A percentile compares a stretch with the other conserved stretches of the same genome.
These are phyloP conservation scores for Sebastes steindachneri DNA, from an alignment of 2,797 vertebrate species.

Conservation along the genomic window DNA sequence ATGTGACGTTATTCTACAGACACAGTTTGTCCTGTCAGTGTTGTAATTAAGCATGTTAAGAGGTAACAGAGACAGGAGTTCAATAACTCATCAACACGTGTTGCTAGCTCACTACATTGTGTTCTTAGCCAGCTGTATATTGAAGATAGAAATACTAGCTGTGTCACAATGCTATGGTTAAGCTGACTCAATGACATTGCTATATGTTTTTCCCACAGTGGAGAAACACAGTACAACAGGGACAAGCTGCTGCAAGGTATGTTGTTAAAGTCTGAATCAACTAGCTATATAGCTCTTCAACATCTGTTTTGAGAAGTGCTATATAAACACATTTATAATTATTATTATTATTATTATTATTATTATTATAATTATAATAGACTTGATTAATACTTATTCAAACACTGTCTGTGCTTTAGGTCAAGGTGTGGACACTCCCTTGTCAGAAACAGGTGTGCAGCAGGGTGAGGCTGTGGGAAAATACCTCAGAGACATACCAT, in stretches of 20 bases:
- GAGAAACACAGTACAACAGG: slow-evolving; percentile 95
- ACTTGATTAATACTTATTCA: background rate
- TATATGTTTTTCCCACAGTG: slow-evolving; percentile 80
- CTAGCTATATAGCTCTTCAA: too few relatives aligned
- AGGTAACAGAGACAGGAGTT: background rate
- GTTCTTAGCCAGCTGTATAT: too few relatives aligned
- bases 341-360: too few relatives aligned
- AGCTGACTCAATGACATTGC: background rate
- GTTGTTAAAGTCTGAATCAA: background rate
- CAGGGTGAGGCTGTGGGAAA: slow-evolving; percentile 89
- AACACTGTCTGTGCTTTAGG: slow-evolving; percentile 41
- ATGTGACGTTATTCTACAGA: background rate
- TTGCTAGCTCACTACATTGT: background rate
- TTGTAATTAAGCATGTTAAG: background rate
- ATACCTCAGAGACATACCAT: slow-evolving; percentile 87
- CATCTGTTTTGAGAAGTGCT: too few relatives aligned
- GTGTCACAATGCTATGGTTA: background rate
- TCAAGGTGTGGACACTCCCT: slow-evolving; percentile 68
- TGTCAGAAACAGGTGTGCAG: slow-evolving; percentile 82
- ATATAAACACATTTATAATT: fast-evolving
- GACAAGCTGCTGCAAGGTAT: slow-evolving; percentile 95
- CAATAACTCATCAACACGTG: background rate
- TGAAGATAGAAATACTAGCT: background rate
- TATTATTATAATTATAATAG: too few relatives aligned
- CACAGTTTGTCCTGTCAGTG: background rate